Percentiles rank a stretch among this genome's conserved stretches.
Conservation (phyloP, 2,113 vertebrate species). For the Odocoileus hemionus region DNA sequence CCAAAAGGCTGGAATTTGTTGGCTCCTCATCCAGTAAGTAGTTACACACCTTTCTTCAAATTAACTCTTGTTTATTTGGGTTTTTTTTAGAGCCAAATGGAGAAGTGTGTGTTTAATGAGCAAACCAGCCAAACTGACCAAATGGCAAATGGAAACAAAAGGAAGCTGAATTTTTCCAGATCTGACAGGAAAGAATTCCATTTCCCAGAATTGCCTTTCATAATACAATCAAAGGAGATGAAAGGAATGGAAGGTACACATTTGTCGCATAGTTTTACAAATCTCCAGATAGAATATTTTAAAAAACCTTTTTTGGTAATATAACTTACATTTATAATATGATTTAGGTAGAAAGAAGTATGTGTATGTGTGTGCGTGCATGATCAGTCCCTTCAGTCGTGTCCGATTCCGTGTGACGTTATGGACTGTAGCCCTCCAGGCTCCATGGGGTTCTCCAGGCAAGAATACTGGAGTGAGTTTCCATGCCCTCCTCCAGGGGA, state of each 20-base stretch:
- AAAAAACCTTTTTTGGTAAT: not conserved
- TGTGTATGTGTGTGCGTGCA: not conserved
- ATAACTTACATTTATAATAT: not conserved
- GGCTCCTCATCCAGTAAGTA: not conserved
- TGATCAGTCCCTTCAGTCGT: not conserved
- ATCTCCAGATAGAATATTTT: not conserved
- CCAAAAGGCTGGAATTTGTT: not conserved
- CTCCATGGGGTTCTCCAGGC: not conserved
- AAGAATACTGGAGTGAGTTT: not conserved
- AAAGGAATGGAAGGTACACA: conserved; percentile 74
- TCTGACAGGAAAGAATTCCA: conserved; percentile 72
- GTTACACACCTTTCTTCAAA: not conserved
- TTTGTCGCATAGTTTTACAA: not conserved
- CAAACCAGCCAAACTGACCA: conserved; percentile 63
- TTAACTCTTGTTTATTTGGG: conserved; percentile 43
- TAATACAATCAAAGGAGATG: conserved; percentile 71
- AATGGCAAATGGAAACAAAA: conserved; percentile 69
- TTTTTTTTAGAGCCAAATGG: conserved; percentile 67
- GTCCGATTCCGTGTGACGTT: not conserved
- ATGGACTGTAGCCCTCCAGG: not conserved
- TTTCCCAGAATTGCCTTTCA: conserved; percentile 74
- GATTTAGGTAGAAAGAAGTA: conserved; percentile 1
- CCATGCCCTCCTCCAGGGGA: not conserved
- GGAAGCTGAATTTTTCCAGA: conserved; percentile 72
- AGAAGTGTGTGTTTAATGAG: conserved; percentile 63